These are phyloP conservation scores for Linepithema humile DNA, from an alignment of 1,140 invertebrate genomes.

Conservation along the genomic window DNA sequence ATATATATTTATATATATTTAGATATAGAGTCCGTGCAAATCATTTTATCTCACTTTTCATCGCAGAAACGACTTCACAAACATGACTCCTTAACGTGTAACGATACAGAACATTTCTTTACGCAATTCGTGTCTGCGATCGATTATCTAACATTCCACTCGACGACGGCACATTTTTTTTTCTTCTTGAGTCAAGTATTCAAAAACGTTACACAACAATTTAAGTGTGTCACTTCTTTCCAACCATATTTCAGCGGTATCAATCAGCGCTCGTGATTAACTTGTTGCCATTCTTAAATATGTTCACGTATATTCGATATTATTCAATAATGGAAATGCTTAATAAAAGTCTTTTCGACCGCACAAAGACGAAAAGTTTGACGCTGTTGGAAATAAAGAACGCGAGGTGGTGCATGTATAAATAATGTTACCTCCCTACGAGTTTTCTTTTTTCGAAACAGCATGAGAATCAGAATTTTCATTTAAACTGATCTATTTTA, in stretches of 20 bases:
- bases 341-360: slow-evolving; percentile 45
- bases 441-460: slow-evolving; percentile 26
- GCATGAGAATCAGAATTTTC: slow-evolving; percentile 43
- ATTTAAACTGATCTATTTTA: slow-evolving; percentile 36
- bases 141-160: slow-evolving; percentile 25
- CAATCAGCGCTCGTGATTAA: slow-evolving; percentile 38
- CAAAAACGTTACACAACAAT: slow-evolving; percentile 39
- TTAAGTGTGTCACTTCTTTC: slow-evolving; percentile 33
- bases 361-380: slow-evolving; percentile 35
- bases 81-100: background rate
- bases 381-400: slow-evolving; percentile 49
- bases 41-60: slow-evolving; percentile 24
- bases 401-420: slow-evolving; percentile 16
- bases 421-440: slow-evolving; percentile 50
- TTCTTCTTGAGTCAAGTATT: slow-evolving; percentile 44
- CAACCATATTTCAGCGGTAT: slow-evolving; percentile 13
- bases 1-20: background rate
- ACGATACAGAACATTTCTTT: slow-evolving; percentile 30
- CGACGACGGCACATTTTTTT: slow-evolving; percentile 8
- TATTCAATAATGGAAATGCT: slow-evolving; percentile 54
- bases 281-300: slow-evolving; percentile 52
- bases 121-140: slow-evolving; percentile 4
- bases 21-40: slow-evolving; percentile 6
- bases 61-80: slow-evolving; percentile 12
- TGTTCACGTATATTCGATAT: slow-evolving; percentile 25